These are phyloP conservation scores for Sinohyriopsis cumingii DNA, from an alignment of 2,888 invertebrate species.

Conservation along the genomic window DNA sequence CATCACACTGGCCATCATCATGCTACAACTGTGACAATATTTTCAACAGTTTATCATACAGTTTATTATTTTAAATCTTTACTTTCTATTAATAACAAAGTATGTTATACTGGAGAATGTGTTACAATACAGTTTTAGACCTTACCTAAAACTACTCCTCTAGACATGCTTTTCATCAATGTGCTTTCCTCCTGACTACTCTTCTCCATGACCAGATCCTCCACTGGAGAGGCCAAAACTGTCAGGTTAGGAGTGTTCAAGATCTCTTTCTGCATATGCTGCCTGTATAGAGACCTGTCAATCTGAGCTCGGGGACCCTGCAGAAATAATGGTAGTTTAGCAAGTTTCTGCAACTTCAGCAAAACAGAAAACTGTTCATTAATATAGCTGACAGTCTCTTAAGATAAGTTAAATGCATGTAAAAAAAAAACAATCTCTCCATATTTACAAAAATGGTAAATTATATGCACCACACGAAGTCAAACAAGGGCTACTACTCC, in stretches of 20 bases:
- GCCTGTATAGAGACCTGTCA: slow-evolving; percentile 85
- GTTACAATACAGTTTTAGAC: neutral
- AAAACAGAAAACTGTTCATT: too few relatives aligned
- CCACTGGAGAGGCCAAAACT: slow-evolving; percentile 82
- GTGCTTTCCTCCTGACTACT: slow-evolving; percentile 19
- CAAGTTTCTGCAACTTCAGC: too few relatives aligned
- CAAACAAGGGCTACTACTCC: too few relatives aligned
- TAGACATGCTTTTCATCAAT: slow-evolving; percentile 47
- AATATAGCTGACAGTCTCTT: too few relatives aligned
- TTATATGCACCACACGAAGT: too few relatives aligned
- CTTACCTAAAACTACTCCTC: slow-evolving; percentile 63
- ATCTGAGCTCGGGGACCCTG: slow-evolving; percentile 89
- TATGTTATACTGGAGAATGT: too few relatives aligned
- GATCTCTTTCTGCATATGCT: slow-evolving; percentile 82
- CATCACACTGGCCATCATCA: neutral
- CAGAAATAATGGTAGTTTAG: too few relatives aligned
- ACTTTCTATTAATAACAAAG: too few relatives aligned
- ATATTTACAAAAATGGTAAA: too few relatives aligned
- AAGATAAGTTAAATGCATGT: too few relatives aligned
- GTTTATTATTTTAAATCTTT: too few relatives aligned
- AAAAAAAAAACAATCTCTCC: too few relatives aligned
- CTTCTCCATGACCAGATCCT: slow-evolving; percentile 81
- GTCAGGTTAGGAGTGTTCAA: slow-evolving; percentile 79
- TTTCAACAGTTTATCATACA: neutral
- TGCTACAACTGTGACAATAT: neutral